Evolutionary conservation across 2,888 invertebrate species (phyloP), one percentile per base, ranked within the genome.

Genomic region (Heterodera filipjevi): DNA sequence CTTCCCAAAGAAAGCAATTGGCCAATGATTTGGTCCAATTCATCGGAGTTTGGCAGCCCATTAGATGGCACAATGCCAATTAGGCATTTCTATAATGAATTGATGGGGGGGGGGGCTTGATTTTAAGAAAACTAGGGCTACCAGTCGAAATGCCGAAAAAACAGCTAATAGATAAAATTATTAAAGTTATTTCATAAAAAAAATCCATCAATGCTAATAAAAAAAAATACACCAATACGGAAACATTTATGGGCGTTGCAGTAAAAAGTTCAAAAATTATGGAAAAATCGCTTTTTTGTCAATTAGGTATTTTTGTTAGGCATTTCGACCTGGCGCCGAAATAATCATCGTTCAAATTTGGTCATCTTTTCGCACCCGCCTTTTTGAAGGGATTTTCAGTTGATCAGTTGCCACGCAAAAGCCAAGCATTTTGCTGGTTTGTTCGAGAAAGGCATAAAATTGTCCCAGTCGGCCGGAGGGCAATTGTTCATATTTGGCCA

Each of bases 401-500:
- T 59, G 59, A 12, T 59, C 59, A n/a, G 27, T 27, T n/a, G 59
- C 27, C 59, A 59, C 59, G 2, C 27, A n/a, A n/a, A 59, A 59
- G 59, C 59, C 59, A n/a, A 59, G 59, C n/a, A n/a, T 59, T 59
- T 59, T 59, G 59, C 59, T 27, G 10, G 27, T 59, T 59, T n/a
- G 27, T 8, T 59, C 59, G 27, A 59, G 59, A n/a, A 59, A 59
- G 6, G 59, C 59, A 22, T 59, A 59, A 59, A 27, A 59, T 27
- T 59, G 59, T n/a, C 27, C 59, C 59, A 59, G 22, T 2, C 59
- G 59, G 1, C 59, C 59, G n/a, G 59, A 59, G 59, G 59, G 59
- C 59, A n/a, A 59, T 19, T 19, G 49, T n/a, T 59, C 59, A 59
- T n/a, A 59, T 27, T 59, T 59, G 59, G 59, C 59, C 59, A 59